Evolutionary conservation across 2,113 vertebrate genomes (phyloP), one percentile per base, ranked within the genome.

Genomic region (Eclectus roratus): DNA sequence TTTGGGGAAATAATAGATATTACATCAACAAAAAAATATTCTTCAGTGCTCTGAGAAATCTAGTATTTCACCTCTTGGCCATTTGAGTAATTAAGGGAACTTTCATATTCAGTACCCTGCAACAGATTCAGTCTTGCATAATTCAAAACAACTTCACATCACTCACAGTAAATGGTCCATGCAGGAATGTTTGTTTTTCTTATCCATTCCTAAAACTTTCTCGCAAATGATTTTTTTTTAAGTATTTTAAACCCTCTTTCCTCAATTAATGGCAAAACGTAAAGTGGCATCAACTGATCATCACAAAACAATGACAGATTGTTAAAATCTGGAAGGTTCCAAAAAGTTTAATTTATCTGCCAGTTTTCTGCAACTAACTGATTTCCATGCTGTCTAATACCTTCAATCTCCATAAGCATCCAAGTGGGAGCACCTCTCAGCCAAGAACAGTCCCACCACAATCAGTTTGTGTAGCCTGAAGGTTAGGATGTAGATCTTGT

Each of bases 71-170:
- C 39, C 72, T 94, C 24, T 60, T 85, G n/a, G 65, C 68, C 25
- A 63, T 95, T 89, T 92, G 41, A 85, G 47, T 83, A 77, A 93
- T 87, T 90, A 95, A 84, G 44, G 46, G 33, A 91, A 80, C 92
- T 91, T 94, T 93, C 61, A 68, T 72, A 60, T 94, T 94, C 70
- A 80, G 24, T 89, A 68, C 53, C 61, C 63, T 83, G 58, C 10
- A 77, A 90, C 61, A 82, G 46, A 79, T 70, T 93, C 71, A 92
- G 41, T 19, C 74, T 87, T 93, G 37, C 60, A 71, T 64, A 80
- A 85, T 92, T 82, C 89, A 93, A 87, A 96, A 87, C 35, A 86
- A 65, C 56, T 93, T 88, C 66, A 86, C 64, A 84, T 43, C 11
- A 74, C 24, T 88, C 77, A 55, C 0, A 10, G 19, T 50, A 96